Percentiles rank a stretch among this genome's conserved stretches.
Evolutionary conservation across 2,797 vertebrate species (phyloP).

Genomic region (Danio jaintianensis): DNA sequence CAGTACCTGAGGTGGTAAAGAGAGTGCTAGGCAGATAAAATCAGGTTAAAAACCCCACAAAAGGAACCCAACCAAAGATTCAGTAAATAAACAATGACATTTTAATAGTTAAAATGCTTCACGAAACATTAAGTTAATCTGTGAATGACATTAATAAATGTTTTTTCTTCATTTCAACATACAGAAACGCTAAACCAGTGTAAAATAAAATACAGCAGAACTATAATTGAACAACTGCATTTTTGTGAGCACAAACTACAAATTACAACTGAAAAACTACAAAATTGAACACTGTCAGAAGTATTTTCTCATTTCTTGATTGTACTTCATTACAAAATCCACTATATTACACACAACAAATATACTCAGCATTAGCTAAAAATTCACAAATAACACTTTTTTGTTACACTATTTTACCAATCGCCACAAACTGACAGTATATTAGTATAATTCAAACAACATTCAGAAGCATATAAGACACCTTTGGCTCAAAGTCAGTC

Average conservation of each 20-base stretch:
- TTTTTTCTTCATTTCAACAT: slow-evolving; percentile 6
- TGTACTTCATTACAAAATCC: slow-evolving; percentile 35
- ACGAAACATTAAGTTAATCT: slow-evolving; percentile 25
- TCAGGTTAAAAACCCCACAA: background rate
- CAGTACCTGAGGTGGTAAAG: background rate
- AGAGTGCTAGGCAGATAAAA: background rate
- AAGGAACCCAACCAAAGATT: background rate
- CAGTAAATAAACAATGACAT: slow-evolving; percentile 18
- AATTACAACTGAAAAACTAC: slow-evolving; percentile 4
- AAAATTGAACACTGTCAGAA: slow-evolving; percentile 8
- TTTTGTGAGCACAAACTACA: slow-evolving; percentile 39
- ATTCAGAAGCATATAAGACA: background rate
- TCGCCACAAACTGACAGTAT: background rate
- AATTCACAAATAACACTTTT: background rate
- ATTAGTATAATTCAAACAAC: slow-evolving; percentile 31
- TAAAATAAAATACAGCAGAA: slow-evolving; percentile 62
- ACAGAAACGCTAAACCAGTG: slow-evolving; percentile 70
- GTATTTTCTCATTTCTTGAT: slow-evolving; percentile 16
- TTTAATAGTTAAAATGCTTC: slow-evolving; percentile 27
- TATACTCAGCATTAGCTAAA: background rate
- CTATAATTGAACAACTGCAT: slow-evolving; percentile 45
- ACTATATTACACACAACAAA: slow-evolving; percentile 13
- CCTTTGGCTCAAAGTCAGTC: slow-evolving; percentile 15
- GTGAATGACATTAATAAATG: slow-evolving; percentile 15
- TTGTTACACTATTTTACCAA: background rate